Evolutionary conservation across 2,888 invertebrate genomes (phyloP).

Genomic region (Lysandra coridon): DNA sequence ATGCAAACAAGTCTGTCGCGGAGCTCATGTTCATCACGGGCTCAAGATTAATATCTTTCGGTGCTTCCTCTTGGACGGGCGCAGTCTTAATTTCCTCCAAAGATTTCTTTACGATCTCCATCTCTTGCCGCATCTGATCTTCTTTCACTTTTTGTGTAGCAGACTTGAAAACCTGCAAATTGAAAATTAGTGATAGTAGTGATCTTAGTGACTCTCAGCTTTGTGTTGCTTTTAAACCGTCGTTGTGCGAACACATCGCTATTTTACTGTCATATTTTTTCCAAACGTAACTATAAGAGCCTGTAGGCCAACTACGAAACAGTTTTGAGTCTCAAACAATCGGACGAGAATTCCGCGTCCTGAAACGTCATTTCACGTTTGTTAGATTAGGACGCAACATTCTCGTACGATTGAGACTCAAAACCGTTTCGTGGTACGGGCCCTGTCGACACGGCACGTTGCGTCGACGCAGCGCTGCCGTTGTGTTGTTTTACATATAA

Average conservation of each 20-base stretch:
- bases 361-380: no score
- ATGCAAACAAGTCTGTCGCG: slow-evolving; percentile 62
- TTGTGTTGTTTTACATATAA: no score
- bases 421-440: no score
- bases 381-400: no score
- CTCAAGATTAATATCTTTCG: slow-evolving; percentile 37
- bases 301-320: no score
- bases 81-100: slow-evolving; percentile 57
- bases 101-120: slow-evolving; percentile 78
- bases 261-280: not conserved
- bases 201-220: not conserved
- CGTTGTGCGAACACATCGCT: not conserved
- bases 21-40: slow-evolving; percentile 52
- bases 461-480: no score
- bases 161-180: slow-evolving; percentile 83
- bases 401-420: no score
- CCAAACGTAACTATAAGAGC: no score
- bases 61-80: slow-evolving; percentile 36
- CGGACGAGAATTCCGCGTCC: no score
- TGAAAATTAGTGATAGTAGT: slow-evolving; percentile 21
- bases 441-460: no score
- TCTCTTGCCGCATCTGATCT: slow-evolving; percentile 79
- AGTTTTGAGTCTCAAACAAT: no score
- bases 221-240: not conserved
- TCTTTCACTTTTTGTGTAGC: slow-evolving; percentile 87